phyloP scores from a whole-genome alignment of 2,888 invertebrate species.

The Aricia artaxerxes region DNA sequence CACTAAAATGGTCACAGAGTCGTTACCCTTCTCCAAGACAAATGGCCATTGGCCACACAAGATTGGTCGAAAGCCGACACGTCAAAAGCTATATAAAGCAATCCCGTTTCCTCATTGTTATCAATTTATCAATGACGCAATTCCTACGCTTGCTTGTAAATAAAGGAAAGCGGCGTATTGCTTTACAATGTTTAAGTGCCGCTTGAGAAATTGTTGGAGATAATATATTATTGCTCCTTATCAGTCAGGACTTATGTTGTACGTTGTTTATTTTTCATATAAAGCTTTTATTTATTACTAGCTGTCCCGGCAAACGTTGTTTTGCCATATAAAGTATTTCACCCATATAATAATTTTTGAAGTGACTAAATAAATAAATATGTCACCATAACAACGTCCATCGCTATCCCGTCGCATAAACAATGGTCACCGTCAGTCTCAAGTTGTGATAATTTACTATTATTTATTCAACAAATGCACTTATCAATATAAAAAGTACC shows the following conservation, averaged over 20 bases:
- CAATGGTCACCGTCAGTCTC: no score
- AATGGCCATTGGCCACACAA: neutral
- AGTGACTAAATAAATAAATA: no score
- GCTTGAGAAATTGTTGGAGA: constrained; percentile 9
- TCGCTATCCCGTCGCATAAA: no score
- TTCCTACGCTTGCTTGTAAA: neutral
- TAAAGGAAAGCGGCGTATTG: constrained; percentile 11
- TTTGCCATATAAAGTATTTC: no score
- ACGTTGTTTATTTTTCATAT: neutral
- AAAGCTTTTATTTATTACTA: neutral
- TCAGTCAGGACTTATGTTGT: constrained; percentile 5
- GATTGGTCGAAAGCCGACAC: neutral
- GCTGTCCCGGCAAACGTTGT: no score
- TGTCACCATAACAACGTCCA: no score
- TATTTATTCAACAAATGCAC: no score
- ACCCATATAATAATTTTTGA: no score
- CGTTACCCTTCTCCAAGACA: neutral
- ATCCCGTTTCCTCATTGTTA: constrained; percentile 38
- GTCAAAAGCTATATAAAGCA: constrained; percentile 4
- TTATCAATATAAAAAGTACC: no score
- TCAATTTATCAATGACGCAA: constrained; percentile 42
- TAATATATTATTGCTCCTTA: neutral
- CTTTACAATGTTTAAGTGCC: neutral
- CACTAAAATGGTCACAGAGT: neutral
- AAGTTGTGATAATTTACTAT: no score